phyloP scores from a whole-genome alignment of 2,797 vertebrate genomes.

The Fundulus diaphanus region DNA sequence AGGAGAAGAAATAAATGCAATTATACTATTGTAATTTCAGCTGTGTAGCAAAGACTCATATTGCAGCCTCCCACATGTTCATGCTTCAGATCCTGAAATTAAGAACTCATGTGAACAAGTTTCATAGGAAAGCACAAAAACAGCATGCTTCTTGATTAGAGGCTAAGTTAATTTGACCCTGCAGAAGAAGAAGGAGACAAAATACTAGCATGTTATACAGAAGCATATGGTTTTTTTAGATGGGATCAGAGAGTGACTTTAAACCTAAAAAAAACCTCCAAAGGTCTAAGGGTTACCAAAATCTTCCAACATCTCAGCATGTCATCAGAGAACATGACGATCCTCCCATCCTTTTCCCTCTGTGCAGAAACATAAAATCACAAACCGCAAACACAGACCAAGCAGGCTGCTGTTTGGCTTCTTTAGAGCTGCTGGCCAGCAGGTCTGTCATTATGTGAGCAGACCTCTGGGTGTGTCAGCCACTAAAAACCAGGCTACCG shows the following conservation, averaged over 20 bases:
- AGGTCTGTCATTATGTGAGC: conserved; percentile 68
- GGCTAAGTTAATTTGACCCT: not conserved
- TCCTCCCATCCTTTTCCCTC: conserved; percentile 39
- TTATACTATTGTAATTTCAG: not conserved
- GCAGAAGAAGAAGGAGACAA: not conserved
- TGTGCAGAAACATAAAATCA: conserved; percentile 53
- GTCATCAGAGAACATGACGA: conserved; percentile 56
- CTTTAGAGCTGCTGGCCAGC: conserved; percentile 49
- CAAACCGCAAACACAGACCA: conserved; percentile 34
- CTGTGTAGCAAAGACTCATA: not conserved
- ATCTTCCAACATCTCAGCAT: conserved; percentile 41
- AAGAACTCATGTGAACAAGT: not conserved
- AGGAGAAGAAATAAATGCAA: not conserved
- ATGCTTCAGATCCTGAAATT: not conserved
- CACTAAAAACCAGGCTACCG: conserved; percentile 60
- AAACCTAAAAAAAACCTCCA: conserved; percentile 13
- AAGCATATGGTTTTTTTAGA: not conserved
- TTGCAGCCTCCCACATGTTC: not conserved
- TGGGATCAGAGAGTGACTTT: conserved; percentile 20
- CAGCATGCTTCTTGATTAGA: not conserved
- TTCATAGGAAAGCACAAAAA: not conserved
- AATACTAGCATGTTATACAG: not conserved
- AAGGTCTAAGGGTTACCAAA: conserved; percentile 32
- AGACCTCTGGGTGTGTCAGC: conserved; percentile 70
- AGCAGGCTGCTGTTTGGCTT: conserved; percentile 41